phyloP scores from a whole-genome alignment of 2,888 invertebrate species.

The Nudaria mundana region DNA sequence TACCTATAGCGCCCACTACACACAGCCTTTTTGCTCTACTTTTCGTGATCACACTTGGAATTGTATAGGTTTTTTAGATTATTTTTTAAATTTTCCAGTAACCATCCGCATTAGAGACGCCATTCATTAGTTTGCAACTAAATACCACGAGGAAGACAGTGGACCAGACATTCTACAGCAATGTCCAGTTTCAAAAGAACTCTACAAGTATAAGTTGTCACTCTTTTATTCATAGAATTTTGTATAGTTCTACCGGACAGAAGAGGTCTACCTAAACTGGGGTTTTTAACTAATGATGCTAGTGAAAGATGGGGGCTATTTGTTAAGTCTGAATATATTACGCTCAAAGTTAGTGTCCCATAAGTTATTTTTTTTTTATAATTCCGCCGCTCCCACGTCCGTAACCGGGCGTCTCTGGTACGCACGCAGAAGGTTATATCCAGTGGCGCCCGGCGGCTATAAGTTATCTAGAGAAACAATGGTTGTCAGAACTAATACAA shows the following conservation, averaged over 20 bases:
- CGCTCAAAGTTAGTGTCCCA: slow-evolving; percentile 16
- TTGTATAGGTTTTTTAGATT: too few species aligned
- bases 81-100: slow-evolving; percentile 21
- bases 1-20: too few species aligned
- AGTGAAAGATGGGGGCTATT: slow-evolving; percentile 59
- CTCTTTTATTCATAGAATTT: slow-evolving; percentile 8
- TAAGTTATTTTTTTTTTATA: too few species aligned
- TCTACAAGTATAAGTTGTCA: slow-evolving; percentile 20
- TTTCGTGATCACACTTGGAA: too few species aligned
- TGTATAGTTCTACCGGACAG: slow-evolving; percentile 10
- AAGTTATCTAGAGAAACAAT: too few species aligned
- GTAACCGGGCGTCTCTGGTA: too few species aligned
- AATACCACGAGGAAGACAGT: slow-evolving; percentile 37
- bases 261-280: slow-evolving; percentile 36
- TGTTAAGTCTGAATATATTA: slow-evolving; percentile 41
- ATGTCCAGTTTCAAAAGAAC: slow-evolving; percentile 28
- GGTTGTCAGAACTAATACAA: too few species aligned
- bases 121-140: slow-evolving; percentile 51
- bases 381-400: too few species aligned
- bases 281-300: slow-evolving; percentile 51
- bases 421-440: too few species aligned
- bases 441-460: too few species aligned
- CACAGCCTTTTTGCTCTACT: too few species aligned
- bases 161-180: slow-evolving; percentile 43
- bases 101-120: slow-evolving; percentile 33